Base-by-base conservation (phyloP, 2,888 invertebrate species). In the Cyrtodaria siliqua region DNA sequence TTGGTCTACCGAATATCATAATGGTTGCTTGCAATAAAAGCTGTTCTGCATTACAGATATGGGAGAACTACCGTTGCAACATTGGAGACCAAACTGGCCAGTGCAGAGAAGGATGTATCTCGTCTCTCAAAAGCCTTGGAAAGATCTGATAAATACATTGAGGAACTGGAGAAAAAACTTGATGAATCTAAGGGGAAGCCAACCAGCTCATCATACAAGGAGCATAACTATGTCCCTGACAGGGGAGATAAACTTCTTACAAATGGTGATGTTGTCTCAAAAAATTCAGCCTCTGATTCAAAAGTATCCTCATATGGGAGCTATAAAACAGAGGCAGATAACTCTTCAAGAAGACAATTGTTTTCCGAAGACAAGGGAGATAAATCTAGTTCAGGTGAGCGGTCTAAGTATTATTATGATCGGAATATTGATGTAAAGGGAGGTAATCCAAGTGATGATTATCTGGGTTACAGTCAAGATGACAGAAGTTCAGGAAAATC, bases 41-140 rank as follows among this genome's bases (percentile, higher is more conserved):
- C n/a, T n/a, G n/a, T n/a, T n/a, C n/a, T n/a, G n/a, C n/a, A 23
- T 83, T 85, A 3, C 82, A 92, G 92, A 57, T 91, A 86, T 86
- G 91, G 91, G 0, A 84, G 92, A 49, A 85, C 82, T 50, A 91
- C 92, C 27, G 91, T 92, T 4, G 88, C 90, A 24, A 89, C 92
- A 3, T 72, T 92, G 42, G 91, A 92, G 74, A 67, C 87, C 2
- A 90, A 92, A 64, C 64, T 92, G 33, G 89, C 91, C 24, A 78
- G 75, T 42, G 86, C 88, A 55, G 89, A 91, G 72, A 91, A 90
- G 73, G 90, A 92, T 74, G 84, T 90, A 2, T 80, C 79, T 8
- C 87, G 89, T 53, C 81, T 92, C 26, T 87, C 91, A 49, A 90
- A 89, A 59, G 92, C 92, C 12, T 73, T 92, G 47, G 89, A 91